Conservation (phyloP, 1,140 invertebrate genomes). For the Zeugodacus cucurbitae region DNA sequence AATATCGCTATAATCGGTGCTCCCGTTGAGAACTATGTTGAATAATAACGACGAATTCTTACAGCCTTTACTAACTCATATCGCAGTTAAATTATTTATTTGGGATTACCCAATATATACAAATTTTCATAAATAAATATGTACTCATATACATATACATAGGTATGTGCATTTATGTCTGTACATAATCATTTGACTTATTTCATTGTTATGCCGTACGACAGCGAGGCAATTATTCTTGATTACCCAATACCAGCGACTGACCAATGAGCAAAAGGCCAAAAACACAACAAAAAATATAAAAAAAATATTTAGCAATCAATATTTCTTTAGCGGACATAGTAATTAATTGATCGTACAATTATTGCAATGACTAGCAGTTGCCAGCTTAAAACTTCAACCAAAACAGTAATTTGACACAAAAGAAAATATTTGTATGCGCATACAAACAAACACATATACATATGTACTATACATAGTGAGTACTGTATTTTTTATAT, state of each 20-base stretch:
- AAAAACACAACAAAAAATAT: background rate
- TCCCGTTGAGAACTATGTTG: no score
- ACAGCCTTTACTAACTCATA: no score
- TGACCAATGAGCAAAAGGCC: background rate
- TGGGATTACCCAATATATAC: no score
- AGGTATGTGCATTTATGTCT: background rate
- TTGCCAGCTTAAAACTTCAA: background rate
- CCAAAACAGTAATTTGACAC: background rate
- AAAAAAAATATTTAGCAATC: background rate
- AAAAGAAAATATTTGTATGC: background rate
- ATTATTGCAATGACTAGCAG: constrained; percentile 22
- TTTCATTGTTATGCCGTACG: background rate
- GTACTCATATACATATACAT: background rate
- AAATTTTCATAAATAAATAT: no score
- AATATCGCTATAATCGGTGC: no score
- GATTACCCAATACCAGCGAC: background rate
- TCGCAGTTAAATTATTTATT: no score
- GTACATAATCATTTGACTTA: background rate
- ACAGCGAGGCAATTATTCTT: constrained; percentile 10
- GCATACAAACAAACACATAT: background rate
- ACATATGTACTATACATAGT: background rate
- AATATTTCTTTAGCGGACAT: background rate
- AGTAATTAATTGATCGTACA: constrained; percentile 20
- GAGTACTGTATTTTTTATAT: background rate
- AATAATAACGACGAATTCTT: no score